phyloP scores from a whole-genome alignment of 2,888 invertebrate species.

The Xestia ashworthii region DNA sequence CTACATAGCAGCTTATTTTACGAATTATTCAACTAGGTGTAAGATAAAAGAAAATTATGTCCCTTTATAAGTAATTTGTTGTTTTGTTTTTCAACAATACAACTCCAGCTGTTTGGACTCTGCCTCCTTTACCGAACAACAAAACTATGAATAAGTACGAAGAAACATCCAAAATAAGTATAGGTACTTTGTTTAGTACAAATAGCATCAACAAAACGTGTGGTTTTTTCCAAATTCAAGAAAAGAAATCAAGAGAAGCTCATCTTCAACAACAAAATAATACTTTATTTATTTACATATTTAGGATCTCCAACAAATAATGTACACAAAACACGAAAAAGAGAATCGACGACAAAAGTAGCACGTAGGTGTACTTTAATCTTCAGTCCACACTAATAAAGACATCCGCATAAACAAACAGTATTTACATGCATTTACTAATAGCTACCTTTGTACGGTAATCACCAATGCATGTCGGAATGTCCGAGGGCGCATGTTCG shows the following conservation, averaged over 20 bases:
- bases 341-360: no score
- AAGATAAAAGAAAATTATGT: background rate
- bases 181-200: background rate
- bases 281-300: background rate
- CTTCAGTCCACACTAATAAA: background rate
- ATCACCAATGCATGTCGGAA: slow-evolving; percentile 63
- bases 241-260: background rate
- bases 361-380: background rate
- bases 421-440: slow-evolving; percentile 33
- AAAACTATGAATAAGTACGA: background rate
- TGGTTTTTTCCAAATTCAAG: background rate
- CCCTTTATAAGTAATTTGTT: background rate
- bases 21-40: background rate
- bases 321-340: no score
- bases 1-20: background rate
- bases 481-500: slow-evolving; percentile 56
- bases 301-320: no score
- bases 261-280: background rate
- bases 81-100: background rate
- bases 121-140: background rate
- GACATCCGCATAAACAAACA: slow-evolving; percentile 44
- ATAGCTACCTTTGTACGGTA: slow-evolving; percentile 36
- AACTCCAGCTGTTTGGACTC: background rate
- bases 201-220: background rate
- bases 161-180: background rate